Evolutionary conservation across 23 tunicate genomes (phyloP), one percentile per base, ranked within the genome.

Genomic region (Clavelina lepadiformis): DNA sequence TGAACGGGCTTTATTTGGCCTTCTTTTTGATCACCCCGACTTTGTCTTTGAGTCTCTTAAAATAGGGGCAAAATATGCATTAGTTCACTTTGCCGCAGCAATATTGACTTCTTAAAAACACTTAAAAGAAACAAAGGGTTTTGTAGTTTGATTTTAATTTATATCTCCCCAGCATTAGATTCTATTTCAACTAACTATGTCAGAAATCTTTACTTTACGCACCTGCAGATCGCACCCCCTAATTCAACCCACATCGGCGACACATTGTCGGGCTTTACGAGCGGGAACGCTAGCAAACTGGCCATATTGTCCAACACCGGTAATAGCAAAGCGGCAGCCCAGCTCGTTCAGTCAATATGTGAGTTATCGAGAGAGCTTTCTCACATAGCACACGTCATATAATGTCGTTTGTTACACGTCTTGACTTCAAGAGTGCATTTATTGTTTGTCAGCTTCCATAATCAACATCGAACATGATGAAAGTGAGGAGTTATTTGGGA

Each of bases 301-400:
- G 89, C 78, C 20, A 89, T 89, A 37, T 47, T 89, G 29, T 89
- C 97, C 38, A 59, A 64, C 54, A 89, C 97, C 25, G 97, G 97
- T 27, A 89, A 89, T 62, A 89, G 97, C 69, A 89, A 89, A 46
- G 97, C 89, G 7, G 97, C 97, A 2, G 97, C 97, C 13, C 97
- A 89, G 50, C 58, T 89, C 18, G 97, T 78, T 13, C 97, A 89
- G 46, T 89, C 97, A 24, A 89, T 89, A 33, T 86, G 97, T 89
- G 30, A 68, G 95, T 22, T n/a, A 18, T 6, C 4, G 46, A 11
- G 59, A 6, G 59, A n/a, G 20, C 18, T 8, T 8, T 53, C 26
- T 53, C 59, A 53, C 20, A 7, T 53, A 11, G 15, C 15, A 11
- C 15, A 41, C 15, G 49, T 11, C 15, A 41, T 41, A 11, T 41